Evolutionary conservation across 2,888 invertebrate species (phyloP).

Genomic region (Villa cingulata): DNA sequence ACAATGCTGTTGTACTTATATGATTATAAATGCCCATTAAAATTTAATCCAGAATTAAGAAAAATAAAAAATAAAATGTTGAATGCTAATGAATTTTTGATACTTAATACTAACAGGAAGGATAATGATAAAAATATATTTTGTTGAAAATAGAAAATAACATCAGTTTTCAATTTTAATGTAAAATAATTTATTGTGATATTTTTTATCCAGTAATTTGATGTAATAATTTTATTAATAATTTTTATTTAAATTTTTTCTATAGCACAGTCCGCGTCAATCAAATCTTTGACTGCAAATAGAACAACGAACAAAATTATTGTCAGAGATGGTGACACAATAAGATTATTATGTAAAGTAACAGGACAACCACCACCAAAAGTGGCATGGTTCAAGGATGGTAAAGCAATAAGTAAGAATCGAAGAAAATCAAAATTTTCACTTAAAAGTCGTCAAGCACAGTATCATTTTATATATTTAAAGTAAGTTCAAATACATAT

Average conservation of each 20-base stretch:
- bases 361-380: conserved; percentile 66
- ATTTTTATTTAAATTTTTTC: not conserved
- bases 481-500: conserved; percentile 35
- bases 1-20: no score
- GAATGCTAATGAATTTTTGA: no score
- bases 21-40: no score
- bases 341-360: conserved; percentile 60
- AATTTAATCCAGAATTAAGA: no score
- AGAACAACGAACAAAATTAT: conserved; percentile 2
- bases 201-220: no score
- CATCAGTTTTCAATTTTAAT: no score
- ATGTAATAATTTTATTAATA: not conserved
- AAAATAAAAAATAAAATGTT: no score
- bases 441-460: conserved; percentile 14
- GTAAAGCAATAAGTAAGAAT: conserved; percentile 41
- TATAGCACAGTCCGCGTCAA: conserved; percentile 37
- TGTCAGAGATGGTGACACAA: conserved; percentile 38
- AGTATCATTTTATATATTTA: conserved; percentile 34
- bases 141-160: no score
- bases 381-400: conserved; percentile 71
- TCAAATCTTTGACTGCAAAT: conserved; percentile 28
- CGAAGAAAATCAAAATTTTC: conserved; percentile 12
- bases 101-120: no score
- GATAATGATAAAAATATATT: no score
- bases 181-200: no score